phyloP scores from a whole-genome alignment of 1,140 invertebrate genomes.

The Vanessa tameamea region DNA sequence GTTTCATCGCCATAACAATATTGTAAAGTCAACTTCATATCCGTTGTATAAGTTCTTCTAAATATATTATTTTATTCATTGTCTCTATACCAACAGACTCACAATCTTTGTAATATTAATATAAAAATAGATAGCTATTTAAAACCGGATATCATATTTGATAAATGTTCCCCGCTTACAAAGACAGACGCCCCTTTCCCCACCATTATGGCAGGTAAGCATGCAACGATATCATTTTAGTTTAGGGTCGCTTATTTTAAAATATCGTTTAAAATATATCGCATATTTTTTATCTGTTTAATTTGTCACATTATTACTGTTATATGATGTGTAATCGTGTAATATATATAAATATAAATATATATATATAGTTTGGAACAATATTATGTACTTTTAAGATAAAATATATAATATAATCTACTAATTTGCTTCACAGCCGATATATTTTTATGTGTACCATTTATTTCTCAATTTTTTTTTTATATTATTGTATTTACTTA shows the following conservation, averaged over 20 bases:
- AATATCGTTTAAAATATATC: constrained; percentile 24
- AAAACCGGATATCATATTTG: constrained; percentile 35
- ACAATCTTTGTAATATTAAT: not conserved
- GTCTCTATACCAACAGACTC: not conserved
- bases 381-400: not conserved
- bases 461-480: no score
- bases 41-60: no score
- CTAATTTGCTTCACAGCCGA: no score
- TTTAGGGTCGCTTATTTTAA: constrained; percentile 29
- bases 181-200: constrained; percentile 30
- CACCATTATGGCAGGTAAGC: constrained; percentile 46
- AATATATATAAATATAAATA: no score
- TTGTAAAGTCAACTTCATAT: no score
- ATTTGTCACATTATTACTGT: not conserved
- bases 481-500: no score
- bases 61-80: not conserved
- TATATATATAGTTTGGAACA: no score
- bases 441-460: no score
- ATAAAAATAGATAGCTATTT: constrained; percentile 18
- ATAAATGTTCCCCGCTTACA: constrained; percentile 36
- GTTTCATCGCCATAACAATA: no score
- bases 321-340: not conserved
- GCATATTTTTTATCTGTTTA: constrained; percentile 11
- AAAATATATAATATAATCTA: no score
- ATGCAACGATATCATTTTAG: constrained; percentile 59